Base-by-base conservation (phyloP, 1,140 invertebrate species). In the Drosophila nasuta region DNA sequence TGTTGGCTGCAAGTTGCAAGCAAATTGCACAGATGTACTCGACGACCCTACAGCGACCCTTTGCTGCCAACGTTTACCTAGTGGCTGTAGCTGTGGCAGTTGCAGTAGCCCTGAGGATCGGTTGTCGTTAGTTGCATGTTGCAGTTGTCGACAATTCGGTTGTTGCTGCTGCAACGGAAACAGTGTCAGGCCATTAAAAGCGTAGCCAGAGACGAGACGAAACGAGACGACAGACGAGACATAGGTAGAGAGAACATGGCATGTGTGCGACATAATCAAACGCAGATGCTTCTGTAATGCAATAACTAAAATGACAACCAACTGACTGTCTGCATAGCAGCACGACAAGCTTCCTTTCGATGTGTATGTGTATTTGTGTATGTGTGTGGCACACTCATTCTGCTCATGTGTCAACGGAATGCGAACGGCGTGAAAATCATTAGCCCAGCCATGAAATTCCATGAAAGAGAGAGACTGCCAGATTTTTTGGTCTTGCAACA, bases 301-400 rank as follows among this genome's bases (percentile, higher is more conserved):
- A 87, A 87, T 87, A 88, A 87, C 83, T 87, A 88, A 87, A 87
- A 87, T 88, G 83, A 87, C 83, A 87, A 77, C 80, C 76, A 58
- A 71, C 79, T 77, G 68, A 71, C 79, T 77, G 68, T 38, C 68
- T 45, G 41, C n/a, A 28, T 56, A 60, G 60, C 30, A 11, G 17
- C 25, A 56, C 54, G 35, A 41, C 38, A 43, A 45, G 58, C 25
- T 60, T 33, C 1, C 10, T 3, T 41, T 8, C 38, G 5, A 10
- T 35, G 25, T 30, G 1, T 30, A 10, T 43, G 11, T 28, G 33
- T n/a, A 3, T 15, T 38, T 57, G 5, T 20, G 28, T 43, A 13
- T 64, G 5, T 11, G 13, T 17, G 13, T 35, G 13, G 8, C 25
- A n/a, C 46, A 43, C 49, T 58, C 57, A 70, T 51, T 76, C 62